These are phyloP conservation scores for Taxidea taxus DNA, from an alignment of 2,113 vertebrate genomes.

Conservation along the genomic window DNA sequence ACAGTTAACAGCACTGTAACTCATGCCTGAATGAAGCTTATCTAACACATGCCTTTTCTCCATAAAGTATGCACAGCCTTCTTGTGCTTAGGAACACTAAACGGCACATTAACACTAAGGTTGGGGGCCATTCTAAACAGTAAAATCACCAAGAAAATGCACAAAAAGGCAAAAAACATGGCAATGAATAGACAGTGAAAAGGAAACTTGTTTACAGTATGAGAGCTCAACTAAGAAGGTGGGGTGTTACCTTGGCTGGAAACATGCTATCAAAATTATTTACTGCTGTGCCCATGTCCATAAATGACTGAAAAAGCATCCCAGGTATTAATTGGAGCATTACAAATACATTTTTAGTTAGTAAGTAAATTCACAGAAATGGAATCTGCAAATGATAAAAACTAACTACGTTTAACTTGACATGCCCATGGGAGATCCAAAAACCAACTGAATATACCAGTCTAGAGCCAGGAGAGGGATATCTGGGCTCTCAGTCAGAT, in stretches of 20 bases:
- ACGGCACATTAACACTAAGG: background rate
- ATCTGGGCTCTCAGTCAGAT: background rate
- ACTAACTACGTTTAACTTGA: background rate
- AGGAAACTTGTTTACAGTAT: background rate
- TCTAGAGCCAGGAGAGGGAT: background rate
- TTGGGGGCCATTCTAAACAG: background rate
- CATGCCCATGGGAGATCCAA: background rate
- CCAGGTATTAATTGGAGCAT: background rate
- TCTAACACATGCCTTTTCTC: background rate
- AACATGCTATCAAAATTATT: background rate
- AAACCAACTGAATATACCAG: background rate
- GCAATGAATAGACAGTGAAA: background rate
- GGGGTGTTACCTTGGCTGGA: background rate
- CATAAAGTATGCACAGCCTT: background rate
- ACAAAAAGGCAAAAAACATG: background rate
- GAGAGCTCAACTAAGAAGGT: background rate
- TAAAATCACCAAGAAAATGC: background rate
- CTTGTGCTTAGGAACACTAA: background rate
- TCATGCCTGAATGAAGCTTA: background rate
- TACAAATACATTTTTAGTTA: background rate
- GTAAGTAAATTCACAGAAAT: background rate
- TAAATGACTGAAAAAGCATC: background rate
- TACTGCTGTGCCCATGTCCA: background rate
- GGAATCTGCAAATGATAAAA: background rate
- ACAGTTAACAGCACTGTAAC: background rate